phyloP scores from a whole-genome alignment of 2,888 invertebrate species.

The Polydrusus tereticollis region DNA sequence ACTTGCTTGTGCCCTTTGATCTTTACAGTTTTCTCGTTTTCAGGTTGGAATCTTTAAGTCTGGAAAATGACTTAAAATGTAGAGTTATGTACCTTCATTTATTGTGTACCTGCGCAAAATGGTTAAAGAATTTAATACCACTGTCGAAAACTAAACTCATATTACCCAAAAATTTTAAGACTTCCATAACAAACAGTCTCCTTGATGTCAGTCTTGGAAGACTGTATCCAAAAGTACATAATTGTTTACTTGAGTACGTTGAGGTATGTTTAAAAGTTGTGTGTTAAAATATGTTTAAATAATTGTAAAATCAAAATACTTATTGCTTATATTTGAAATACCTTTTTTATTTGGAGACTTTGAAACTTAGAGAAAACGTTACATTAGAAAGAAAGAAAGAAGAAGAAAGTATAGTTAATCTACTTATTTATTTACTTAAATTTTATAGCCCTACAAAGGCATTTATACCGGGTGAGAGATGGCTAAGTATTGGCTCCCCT shows the following conservation, averaged over 20 bases:
- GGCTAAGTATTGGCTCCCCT: too few relatives aligned
- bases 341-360: too few relatives aligned
- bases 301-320: too few relatives aligned
- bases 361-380: too few relatives aligned
- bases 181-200: slow-evolving; percentile 64
- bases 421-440: too few relatives aligned
- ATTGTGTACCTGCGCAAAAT: slow-evolving; percentile 63
- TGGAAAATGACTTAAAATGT: slow-evolving; percentile 57
- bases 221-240: slow-evolving; percentile 67
- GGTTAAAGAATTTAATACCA: slow-evolving; percentile 66
- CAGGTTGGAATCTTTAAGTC: slow-evolving; percentile 61
- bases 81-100: slow-evolving; percentile 68
- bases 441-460: too few relatives aligned
- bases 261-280: slow-evolving; percentile 63
- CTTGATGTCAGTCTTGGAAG: slow-evolving; percentile 68
- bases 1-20: neutral
- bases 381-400: too few relatives aligned
- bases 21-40: slow-evolving; percentile 49
- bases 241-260: slow-evolving; percentile 66
- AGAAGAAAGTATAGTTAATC: too few relatives aligned
- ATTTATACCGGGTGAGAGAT: too few relatives aligned
- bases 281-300: too few relatives aligned
- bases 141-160: slow-evolving; percentile 64
- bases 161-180: slow-evolving; percentile 67
- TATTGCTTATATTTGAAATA: too few relatives aligned